Evolutionary conservation across 2,888 invertebrate species (phyloP).

Genomic region (Laspeyria flexula): DNA sequence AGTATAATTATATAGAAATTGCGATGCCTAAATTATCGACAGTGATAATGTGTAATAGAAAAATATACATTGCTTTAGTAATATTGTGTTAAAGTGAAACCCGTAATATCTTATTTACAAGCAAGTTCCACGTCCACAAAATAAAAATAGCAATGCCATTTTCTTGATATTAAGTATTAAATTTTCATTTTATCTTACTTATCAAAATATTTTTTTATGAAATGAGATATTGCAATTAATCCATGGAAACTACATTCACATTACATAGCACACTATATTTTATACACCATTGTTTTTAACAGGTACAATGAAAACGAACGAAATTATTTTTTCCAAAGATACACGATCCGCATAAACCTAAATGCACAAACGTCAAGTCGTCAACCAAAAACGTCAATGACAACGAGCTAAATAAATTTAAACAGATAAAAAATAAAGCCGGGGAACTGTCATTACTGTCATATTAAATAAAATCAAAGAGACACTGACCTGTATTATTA

Average conservation of each 20-base stretch:
- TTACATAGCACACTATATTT: not conserved
- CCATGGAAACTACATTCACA: not conserved
- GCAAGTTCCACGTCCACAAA: slow-evolving; percentile 48
- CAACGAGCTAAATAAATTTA: no score
- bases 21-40: no score
- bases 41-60: no score
- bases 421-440: no score
- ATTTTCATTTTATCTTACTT: slow-evolving; percentile 19
- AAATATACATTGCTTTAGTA: no score
- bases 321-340: not conserved
- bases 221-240: not conserved
- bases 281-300: not conserved
- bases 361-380: not conserved
- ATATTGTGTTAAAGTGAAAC: no score
- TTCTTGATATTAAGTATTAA: slow-evolving; percentile 21
- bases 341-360: not conserved
- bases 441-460: no score
- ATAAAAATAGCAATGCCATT: slow-evolving; percentile 35
- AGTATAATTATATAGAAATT: no score
- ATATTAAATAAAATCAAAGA: no score
- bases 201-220: not conserved
- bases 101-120: slow-evolving; percentile 4
- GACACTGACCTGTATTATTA: no score
- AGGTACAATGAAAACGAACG: not conserved
- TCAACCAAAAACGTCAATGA: no score